phyloP scores from a whole-genome alignment of 2,888 invertebrate species.

The Plagodis dolabraria region DNA sequence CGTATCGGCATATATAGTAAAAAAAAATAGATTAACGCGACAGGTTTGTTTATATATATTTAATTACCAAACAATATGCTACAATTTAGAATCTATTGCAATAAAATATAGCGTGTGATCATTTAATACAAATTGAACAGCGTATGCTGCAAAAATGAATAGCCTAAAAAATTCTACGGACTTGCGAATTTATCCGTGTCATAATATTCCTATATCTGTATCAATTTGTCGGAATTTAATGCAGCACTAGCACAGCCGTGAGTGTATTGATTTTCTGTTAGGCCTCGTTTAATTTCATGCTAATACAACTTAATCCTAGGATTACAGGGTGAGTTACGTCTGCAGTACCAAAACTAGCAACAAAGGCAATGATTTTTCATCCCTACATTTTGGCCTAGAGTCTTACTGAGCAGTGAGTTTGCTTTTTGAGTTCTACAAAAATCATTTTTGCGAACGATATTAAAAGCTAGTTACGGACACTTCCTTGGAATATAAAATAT shows the following conservation, averaged over 20 bases:
- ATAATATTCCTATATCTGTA: constrained; percentile 10
- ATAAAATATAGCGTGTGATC: not conserved
- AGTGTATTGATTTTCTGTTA: constrained; percentile 37
- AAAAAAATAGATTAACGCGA: too few species aligned
- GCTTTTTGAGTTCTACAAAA: too few species aligned
- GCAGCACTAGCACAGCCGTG: constrained; percentile 27
- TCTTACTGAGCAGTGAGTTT: too few species aligned
- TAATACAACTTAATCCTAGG: constrained; percentile 27
- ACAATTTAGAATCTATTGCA: too few species aligned
- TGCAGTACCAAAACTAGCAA: constrained; percentile 2
- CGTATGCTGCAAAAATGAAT: constrained; percentile 1
- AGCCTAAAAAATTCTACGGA: not conserved
- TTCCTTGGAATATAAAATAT: too few species aligned
- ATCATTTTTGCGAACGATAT: too few species aligned
- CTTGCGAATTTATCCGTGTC: not conserved
- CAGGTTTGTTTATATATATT: too few species aligned
- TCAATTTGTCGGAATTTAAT: constrained; percentile 39
- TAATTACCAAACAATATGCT: too few species aligned
- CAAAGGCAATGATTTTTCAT: too few species aligned
- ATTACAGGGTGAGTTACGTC: constrained; percentile 2
- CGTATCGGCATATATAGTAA: too few species aligned
- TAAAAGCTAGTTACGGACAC: too few species aligned
- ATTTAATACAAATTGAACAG: not conserved
- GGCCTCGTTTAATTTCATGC: constrained; percentile 31
- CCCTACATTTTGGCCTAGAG: too few species aligned